A percentile compares a stretch with the other conserved stretches of the same genome.
These are phyloP conservation scores for Elymnias hypermnestra DNA, from an alignment of 1,140 invertebrate genomes.

Conservation along the genomic window DNA sequence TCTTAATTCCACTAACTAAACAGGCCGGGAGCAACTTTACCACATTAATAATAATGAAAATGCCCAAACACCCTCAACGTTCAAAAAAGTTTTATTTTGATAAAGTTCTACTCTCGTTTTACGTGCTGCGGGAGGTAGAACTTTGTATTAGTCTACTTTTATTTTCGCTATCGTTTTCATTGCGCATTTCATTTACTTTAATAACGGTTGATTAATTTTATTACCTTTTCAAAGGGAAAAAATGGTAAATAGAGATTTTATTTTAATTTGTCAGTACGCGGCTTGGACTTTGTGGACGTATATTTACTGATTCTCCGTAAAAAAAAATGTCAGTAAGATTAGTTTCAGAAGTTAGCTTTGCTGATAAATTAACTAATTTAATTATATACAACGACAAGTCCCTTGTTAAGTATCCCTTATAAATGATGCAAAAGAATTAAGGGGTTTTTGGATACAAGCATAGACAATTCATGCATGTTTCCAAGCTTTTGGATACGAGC, in stretches of 20 bases:
- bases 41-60: conserved; percentile 63
- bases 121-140: conserved; percentile 39
- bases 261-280: too few relatives aligned
- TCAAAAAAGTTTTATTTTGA: conserved; percentile 56
- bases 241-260: conserved; percentile 1
- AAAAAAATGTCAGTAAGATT: too few relatives aligned
- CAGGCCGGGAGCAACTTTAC: conserved; percentile 52
- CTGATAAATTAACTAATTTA: too few relatives aligned
- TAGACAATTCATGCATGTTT: too few relatives aligned
- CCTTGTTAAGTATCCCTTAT: too few relatives aligned
- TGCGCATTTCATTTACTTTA: conserved; percentile 36
- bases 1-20: conserved; percentile 44
- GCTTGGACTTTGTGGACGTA: too few relatives aligned
- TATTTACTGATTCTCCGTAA: too few relatives aligned
- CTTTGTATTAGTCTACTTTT: conserved; percentile 42
- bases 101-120: conserved; percentile 45
- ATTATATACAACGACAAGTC: too few relatives aligned
- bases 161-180: conserved; percentile 33
- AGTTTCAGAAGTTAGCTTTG: too few relatives aligned
- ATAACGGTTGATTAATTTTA: conserved; percentile 58
- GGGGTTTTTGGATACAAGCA: too few relatives aligned
- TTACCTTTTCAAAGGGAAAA: conserved; percentile 53
- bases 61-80: conserved; percentile 44
- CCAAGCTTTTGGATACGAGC: too few relatives aligned
- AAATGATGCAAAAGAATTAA: too few relatives aligned